These are phyloP conservation scores for Indri indri DNA, from an alignment of 2,113 vertebrate genomes.

Conservation along the genomic window DNA sequence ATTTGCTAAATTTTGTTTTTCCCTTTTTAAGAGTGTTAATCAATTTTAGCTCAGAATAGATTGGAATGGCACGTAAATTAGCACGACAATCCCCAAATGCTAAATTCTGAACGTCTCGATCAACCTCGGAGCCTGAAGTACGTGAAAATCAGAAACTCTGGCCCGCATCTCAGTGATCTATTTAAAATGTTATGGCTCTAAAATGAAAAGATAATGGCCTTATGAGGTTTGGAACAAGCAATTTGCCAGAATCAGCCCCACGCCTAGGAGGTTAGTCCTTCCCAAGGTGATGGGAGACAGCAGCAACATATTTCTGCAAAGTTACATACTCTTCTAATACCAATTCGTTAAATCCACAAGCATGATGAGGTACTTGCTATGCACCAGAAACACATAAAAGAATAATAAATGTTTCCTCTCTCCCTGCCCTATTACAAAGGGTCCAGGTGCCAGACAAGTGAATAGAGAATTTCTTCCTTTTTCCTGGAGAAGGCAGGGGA, in stretches of 20 bases:
- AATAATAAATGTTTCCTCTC: accelerated
- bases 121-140: conserved; percentile 63
- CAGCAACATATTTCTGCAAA: neutral
- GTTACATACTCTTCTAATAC: neutral
- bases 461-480: neutral
- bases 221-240: conserved; percentile 21
- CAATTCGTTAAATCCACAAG: neutral
- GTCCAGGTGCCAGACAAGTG: accelerated
- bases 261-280: conserved; percentile 33
- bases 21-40: conserved; percentile 74
- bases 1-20: conserved; percentile 80
- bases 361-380: neutral
- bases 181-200: conserved; percentile 61
- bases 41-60: conserved; percentile 77
- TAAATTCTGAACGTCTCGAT: conserved; percentile 66
- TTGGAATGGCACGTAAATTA: conserved; percentile 76
- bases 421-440: neutral
- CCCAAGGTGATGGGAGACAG: conserved; percentile 24
- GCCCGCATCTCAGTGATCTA: conserved; percentile 22
- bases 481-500: neutral
- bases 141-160: conserved; percentile 38
- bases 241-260: neutral
- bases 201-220: conserved; percentile 68
- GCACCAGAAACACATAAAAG: neutral
- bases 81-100: conserved; percentile 63